phyloP scores from a whole-genome alignment of 2,113 vertebrate species.

The Chaetura pelagica region DNA sequence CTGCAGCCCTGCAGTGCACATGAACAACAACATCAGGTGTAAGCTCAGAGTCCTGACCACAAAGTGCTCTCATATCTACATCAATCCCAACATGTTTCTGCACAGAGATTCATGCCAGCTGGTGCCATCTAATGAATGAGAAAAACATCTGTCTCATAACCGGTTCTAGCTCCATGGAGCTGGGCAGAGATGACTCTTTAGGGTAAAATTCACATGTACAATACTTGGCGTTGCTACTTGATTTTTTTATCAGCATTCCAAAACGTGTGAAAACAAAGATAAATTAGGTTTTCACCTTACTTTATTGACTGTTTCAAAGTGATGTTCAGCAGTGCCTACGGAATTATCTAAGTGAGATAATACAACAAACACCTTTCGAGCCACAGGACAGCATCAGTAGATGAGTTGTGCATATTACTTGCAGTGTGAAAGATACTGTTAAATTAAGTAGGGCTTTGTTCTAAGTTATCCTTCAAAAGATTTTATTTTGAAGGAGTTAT shows the following conservation, averaged over 20 bases:
- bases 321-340: background rate
- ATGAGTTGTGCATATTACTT: background rate
- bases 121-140: background rate
- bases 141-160: background rate
- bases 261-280: constrained; percentile 46
- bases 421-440: background rate
- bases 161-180: background rate
- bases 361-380: background rate
- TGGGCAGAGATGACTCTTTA: background rate
- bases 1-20: background rate
- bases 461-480: background rate
- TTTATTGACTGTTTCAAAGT: constrained; percentile 30
- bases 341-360: constrained; percentile 55
- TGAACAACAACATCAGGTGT: background rate
- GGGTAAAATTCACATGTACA: background rate
- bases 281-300: constrained; percentile 33
- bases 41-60: background rate
- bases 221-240: background rate
- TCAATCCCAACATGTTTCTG: background rate
- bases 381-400: background rate
- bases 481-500: background rate
- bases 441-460: background rate
- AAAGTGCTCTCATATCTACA: background rate
- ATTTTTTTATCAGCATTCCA: background rate
- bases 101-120: background rate